Evolutionary conservation across 1,140 invertebrate genomes (phyloP).

Genomic region (Microplitis demolitor): DNA sequence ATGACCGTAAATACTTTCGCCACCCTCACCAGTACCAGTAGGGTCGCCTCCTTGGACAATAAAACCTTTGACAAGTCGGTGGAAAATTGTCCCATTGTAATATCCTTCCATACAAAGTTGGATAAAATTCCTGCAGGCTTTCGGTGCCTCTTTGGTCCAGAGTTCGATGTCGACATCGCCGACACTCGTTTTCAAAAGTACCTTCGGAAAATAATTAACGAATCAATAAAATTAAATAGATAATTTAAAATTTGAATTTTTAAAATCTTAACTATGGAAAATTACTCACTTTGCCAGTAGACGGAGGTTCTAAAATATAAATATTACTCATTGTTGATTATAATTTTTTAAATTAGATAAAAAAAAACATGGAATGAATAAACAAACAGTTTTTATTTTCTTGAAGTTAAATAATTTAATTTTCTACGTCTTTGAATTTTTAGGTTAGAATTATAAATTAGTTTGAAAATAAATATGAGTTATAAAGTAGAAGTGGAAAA

Average conservation of each 20-base stretch:
- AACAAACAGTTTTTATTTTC: no score
- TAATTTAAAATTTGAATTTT: no score
- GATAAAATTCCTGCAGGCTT: conserved; percentile 95
- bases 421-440: no score
- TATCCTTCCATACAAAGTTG: conserved; percentile 97
- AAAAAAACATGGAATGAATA: no score
- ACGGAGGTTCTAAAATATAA: conserved; percentile 96
- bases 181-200: conserved; percentile 87
- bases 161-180: conserved; percentile 98
- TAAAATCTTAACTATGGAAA: conserved; percentile 26
- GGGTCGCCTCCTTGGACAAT: conserved; percentile 98
- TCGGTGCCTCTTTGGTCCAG: conserved; percentile 96
- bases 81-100: conserved; percentile 92
- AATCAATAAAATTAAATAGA: conserved; percentile 16
- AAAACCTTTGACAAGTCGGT: conserved; percentile 88
- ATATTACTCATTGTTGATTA: conserved; percentile 79
- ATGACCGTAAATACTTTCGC: conserved; percentile 92
- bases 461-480: no score
- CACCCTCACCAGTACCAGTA: conserved; percentile 90
- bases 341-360: no score
- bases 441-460: no score
- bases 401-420: no score
- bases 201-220: conserved; percentile 63
- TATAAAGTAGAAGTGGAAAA: no score
- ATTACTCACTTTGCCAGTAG: conserved; percentile 92